phyloP scores from a whole-genome alignment of 2,888 invertebrate species.

The Imbricaverruca yamaguchii region DNA sequence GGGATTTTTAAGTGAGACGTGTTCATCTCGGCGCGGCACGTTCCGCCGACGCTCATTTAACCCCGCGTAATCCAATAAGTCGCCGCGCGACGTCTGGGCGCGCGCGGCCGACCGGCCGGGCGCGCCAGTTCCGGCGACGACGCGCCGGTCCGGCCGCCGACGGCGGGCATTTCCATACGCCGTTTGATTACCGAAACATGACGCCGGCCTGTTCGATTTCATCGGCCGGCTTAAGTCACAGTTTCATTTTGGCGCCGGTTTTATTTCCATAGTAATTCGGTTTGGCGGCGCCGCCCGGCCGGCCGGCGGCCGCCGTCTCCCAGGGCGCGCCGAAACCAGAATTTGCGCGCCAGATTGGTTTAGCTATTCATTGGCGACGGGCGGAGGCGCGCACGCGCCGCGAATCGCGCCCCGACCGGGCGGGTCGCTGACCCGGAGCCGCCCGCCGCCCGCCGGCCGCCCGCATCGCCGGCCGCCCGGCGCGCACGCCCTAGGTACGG shows the following conservation, averaged over 20 bases:
- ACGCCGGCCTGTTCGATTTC: background rate
- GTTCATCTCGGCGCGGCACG: background rate
- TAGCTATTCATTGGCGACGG: slow-evolving; percentile 9
- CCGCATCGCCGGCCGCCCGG: background rate
- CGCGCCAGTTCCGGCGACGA: background rate
- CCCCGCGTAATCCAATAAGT: slow-evolving; percentile 10
- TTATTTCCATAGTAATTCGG: slow-evolving; percentile 17
- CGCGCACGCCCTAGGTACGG: background rate
- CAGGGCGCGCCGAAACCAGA: too few relatives aligned
- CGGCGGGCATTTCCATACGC: background rate
- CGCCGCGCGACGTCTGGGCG: background rate
- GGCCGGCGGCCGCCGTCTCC: background rate
- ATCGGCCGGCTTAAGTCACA: background rate
- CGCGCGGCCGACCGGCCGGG: too few relatives aligned
- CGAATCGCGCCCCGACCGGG: background rate
- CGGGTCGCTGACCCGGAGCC: background rate
- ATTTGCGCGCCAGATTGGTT: background rate
- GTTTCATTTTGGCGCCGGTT: background rate
- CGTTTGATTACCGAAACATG: slow-evolving; percentile 18
- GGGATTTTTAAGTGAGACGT: too few relatives aligned
- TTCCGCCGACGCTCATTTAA: background rate
- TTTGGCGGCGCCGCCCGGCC: background rate
- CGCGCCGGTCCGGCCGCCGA: background rate
- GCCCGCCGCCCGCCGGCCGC: background rate
- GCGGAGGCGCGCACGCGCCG: background rate